Evolutionary conservation across 2,113 vertebrate genomes (phyloP).

Genomic region (Leptocoma aspasia): DNA sequence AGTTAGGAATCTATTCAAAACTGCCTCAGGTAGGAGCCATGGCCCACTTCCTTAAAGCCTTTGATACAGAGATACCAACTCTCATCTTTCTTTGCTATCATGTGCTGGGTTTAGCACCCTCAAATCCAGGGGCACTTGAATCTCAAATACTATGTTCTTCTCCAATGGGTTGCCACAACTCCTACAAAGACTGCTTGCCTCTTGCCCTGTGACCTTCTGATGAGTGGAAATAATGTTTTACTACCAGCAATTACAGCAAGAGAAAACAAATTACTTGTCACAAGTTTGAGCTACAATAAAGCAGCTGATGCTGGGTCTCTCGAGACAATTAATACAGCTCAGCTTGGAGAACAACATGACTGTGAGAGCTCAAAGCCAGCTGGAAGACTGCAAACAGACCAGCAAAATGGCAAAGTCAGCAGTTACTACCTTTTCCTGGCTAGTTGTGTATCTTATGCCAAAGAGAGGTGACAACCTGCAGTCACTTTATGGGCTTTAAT

Average conservation of each 20-base stretch:
- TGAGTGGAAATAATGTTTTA: slow-evolving; percentile 4
- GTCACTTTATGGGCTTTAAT: neutral
- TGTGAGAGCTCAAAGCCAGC: neutral
- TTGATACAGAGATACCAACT: neutral
- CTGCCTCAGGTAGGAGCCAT: neutral
- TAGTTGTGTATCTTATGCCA: neutral
- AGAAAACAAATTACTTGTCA: neutral
- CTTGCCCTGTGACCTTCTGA: neutral
- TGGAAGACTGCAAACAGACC: neutral
- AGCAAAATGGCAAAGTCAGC: slow-evolving; percentile 7
- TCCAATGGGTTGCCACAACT: neutral
- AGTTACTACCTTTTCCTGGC: neutral
- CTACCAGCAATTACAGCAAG: neutral
- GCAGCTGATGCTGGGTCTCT: neutral
- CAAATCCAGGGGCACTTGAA: neutral
- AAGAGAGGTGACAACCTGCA: neutral
- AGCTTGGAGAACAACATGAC: neutral
- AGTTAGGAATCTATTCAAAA: neutral
- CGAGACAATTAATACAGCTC: slow-evolving; percentile 5
- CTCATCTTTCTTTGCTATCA: neutral
- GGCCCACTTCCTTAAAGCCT: neutral
- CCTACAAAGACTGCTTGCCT: neutral
- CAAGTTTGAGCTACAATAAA: slow-evolving; percentile 13
- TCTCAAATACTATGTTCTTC: neutral
- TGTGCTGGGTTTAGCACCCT: neutral